Evolutionary conservation across 2,797 vertebrate species (phyloP), one percentile per base, ranked within the genome.

Genomic region (Perodicticus potto): DNA sequence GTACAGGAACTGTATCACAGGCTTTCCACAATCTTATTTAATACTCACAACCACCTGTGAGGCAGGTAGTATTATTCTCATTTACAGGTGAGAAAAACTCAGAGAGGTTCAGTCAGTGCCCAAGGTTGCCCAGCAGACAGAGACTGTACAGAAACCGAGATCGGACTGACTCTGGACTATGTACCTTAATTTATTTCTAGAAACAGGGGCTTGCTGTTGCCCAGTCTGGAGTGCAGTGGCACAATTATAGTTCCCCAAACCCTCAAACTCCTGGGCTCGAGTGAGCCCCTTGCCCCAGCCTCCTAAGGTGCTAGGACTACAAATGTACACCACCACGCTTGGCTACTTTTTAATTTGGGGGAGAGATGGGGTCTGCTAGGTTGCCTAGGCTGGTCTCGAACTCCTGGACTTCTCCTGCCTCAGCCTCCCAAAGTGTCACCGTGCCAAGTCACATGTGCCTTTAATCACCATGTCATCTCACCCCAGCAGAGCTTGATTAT

Each of bases 21-120:
- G 67, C 53, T 83, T 91, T 70, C 72, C 2, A 59, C 63, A 86
- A 63, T 17, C 29, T 76, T 53, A 70, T 16, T 88, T 12, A 65
- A 23, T 49, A n/a, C 32, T 87, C 27, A 40, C 7, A 57, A 57
- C 19, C 55, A 80, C 49, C 70, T 94, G 55, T 83, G 65, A 83
- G 9, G 63, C 4, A 86, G 53, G 25, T 78, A 20, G 61, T 16
- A 32, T 73, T 65, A 83, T 29, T 65, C 59, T 29, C 45, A 57
- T 61, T 89, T 90, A 77, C 16, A 17, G 45, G 19, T 55, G 25
- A 92, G 29, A 65, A 77, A 86, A 92, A n/a, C 57, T 95, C 69
- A 95, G 86, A 78, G 59, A 78, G 14, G 37, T n/a, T 84, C n/a
- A 86, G 80, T 45, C 88, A 74, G 53, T 57, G 69, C 40, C 70